Evolutionary conservation across 1,140 invertebrate genomes (phyloP), one percentile per base, ranked within the genome.

Genomic region (Drosophila rufa): DNA sequence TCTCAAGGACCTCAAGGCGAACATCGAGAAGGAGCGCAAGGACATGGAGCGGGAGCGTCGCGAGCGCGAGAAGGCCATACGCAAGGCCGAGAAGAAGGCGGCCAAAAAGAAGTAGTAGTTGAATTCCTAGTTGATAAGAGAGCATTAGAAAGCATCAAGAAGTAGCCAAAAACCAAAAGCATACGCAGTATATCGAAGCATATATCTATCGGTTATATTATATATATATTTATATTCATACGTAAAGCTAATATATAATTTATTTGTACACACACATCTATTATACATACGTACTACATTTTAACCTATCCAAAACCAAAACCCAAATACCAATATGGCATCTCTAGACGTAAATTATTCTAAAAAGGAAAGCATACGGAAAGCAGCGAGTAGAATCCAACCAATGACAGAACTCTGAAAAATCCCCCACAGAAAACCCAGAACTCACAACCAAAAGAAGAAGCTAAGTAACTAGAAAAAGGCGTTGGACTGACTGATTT

Each of bases 1-100:
- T 90, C 94, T 98, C 47, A 98, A 98, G 93, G 97, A 98, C 85
- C 94, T 98, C 42, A 95, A 96, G 82, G 93, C 95, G 19, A 95
- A 95, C 64, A 95, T 95, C 57, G 97, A 98, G 71, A 97, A 97
- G 78, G 96, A 97, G 91, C 94, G 95, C 55, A 95, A 96, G 82
- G 94, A 95, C 71, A 93, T 94, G 80, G 95, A 96, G 80, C 96
- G 96, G 55, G 96, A 97, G 78, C 94, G 96, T 30, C 96, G 96
- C 77, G 96, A 96, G 85, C 95, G 96, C 61, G 96, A 97, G 79
- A 95, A 96, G 82, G 94, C 96, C 87, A 94, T 95, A 87, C 94
- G 94, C 78, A 98, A 98, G 94, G 96, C 97, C 15, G 96, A 97
- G 82, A 97, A 97, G 92, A 95, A 96, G 70, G 95, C 95, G 65